These are phyloP conservation scores for Onychorhynchus coronatus DNA, from an alignment of 2,113 vertebrate genomes.

Conservation along the genomic window DNA sequence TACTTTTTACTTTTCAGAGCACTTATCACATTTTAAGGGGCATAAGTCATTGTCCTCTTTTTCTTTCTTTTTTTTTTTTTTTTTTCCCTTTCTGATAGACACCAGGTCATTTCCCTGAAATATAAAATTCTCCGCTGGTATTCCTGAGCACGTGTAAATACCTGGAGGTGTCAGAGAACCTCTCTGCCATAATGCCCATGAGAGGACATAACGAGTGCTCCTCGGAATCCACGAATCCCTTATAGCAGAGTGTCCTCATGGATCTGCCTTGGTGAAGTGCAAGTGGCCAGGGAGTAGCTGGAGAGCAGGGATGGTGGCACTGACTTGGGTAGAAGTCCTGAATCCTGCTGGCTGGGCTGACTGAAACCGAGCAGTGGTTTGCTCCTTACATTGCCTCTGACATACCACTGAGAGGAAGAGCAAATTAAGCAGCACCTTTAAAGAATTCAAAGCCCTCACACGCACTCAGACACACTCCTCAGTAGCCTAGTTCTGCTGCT, in stretches of 20 bases:
- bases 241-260: background rate
- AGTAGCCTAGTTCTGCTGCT: background rate
- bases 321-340: background rate
- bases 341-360: background rate
- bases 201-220: background rate
- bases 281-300: background rate
- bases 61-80: too few relatives aligned
- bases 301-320: background rate
- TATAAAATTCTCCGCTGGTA: background rate
- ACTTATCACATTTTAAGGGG: background rate
- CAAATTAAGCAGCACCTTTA: background rate
- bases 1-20: background rate
- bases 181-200: background rate
- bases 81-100: background rate
- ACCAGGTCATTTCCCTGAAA: background rate
- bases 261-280: background rate
- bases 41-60: rapidly evolving
- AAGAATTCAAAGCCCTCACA: background rate
- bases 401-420: background rate
- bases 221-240: background rate
- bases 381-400: rapidly evolving
- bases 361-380: background rate
- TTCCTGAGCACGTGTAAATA: background rate
- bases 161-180: background rate
- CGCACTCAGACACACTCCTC: background rate